Conservation (phyloP, 2,888 invertebrate species). For the Thysanoteuthis rhombus region DNA sequence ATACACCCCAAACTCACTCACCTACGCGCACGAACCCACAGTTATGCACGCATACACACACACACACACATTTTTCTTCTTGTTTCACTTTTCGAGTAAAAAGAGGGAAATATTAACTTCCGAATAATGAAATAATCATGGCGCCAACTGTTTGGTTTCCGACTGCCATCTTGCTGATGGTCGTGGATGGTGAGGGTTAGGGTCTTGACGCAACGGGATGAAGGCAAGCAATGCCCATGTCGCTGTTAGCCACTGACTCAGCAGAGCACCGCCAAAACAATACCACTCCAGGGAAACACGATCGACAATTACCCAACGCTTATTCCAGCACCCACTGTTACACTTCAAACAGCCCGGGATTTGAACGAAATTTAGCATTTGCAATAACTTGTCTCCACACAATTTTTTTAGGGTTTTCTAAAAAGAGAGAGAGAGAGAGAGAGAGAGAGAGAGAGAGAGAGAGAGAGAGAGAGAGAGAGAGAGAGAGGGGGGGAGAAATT, state of each 20-base stretch:
- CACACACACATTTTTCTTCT: not conserved
- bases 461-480: no score
- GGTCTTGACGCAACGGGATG: not conserved
- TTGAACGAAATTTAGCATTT: not conserved
- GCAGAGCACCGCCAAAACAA: not conserved
- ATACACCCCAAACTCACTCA: not conserved
- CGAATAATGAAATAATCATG: not conserved
- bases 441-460: no score
- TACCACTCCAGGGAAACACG: not conserved
- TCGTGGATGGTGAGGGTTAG: not conserved
- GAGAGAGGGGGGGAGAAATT: no score
- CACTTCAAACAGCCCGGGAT: no score
- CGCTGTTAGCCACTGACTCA: not conserved
- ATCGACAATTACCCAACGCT: not conserved
- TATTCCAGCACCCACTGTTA: not conserved
- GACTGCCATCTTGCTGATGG: not conserved
- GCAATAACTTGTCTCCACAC: not conserved
- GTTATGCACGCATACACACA: not conserved
- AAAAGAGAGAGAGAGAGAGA: no score
- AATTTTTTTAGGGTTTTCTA: not conserved
- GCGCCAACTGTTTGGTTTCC: conserved; percentile 12
- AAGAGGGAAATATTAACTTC: not conserved
- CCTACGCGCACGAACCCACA: not conserved
- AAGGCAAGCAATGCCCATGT: not conserved
- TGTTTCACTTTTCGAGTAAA: not conserved